Percentiles rank a stretch among this genome's conserved stretches.
Conservation (phyloP, 2,797 vertebrate species). For the Phalanger gymnotis region DNA sequence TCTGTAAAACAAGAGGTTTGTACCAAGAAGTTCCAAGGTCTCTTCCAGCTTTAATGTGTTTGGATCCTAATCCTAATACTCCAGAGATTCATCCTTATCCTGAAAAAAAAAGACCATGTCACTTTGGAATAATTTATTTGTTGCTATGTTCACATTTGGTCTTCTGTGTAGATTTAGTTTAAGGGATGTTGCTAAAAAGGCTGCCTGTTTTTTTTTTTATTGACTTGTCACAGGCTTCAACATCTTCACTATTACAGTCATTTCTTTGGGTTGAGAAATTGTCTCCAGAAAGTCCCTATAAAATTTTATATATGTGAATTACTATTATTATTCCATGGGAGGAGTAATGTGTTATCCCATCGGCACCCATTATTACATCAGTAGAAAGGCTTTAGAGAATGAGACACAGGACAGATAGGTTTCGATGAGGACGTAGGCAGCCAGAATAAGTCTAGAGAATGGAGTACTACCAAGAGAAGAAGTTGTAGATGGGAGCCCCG, state of each 20-base stretch:
- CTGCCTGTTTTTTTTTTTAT: background rate
- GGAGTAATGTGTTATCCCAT: background rate
- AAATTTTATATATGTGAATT: background rate
- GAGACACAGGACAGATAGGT: background rate
- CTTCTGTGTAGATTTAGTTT: background rate
- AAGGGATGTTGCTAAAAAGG: background rate
- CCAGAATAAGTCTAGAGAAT: background rate
- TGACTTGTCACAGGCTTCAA: background rate
- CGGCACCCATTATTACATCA: conserved; percentile 1
- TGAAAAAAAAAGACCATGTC: background rate
- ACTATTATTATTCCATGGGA: background rate
- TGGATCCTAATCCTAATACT: background rate
- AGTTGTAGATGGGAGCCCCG: background rate
- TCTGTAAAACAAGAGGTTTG: background rate
- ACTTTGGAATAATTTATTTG: background rate
- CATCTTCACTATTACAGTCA: background rate
- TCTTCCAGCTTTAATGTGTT: background rate
- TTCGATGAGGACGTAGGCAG: conserved; percentile 1
- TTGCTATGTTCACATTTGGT: background rate
- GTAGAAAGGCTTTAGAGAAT: background rate
- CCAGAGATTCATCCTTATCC: background rate
- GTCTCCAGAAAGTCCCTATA: background rate
- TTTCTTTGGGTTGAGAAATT: background rate
- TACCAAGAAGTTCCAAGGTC: background rate
- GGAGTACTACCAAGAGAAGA: background rate